Evolutionary conservation across 53 echinoderm and acorn worm species (phyloP), one percentile per base, ranked within the genome.

Genomic region (Pentamera pediparva): DNA sequence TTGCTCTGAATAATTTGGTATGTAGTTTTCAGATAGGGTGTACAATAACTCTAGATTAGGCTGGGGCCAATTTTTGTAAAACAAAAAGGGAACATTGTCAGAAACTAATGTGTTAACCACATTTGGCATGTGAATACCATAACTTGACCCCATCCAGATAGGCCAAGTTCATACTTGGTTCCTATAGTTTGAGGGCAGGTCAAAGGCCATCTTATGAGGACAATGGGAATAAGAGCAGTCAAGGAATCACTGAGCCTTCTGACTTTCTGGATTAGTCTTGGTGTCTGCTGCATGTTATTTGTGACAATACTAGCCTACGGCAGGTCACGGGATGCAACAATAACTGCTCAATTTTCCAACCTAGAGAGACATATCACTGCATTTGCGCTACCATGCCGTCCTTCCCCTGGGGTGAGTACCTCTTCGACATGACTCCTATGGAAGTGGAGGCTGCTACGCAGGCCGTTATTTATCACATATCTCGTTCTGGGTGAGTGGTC

Each of bases 331-430:
- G 59, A 58, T 10, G 5, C 25, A 58, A 25, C 59, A 30, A 28
- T 27, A 58, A 25, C 28, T 58, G 59, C 29, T 58, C 31, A 6
- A 27, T 58, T 58, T 24, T 58, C n/a, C 0, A 1, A 58, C 29
- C 59, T 25, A 58, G 59, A 8, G 59, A 58, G 5, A 58, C 58
- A 58, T 22, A 58, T 58, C 58, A 58, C 59, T 58, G 59, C 59
- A 58, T 6, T 58, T 24, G 59, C 22, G 29, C 59, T 58, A 58
- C 59, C 59, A 58, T 58, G 59, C 29, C 26, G 59, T 58, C 59
- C 59, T 58, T 58, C 21, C 28, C 58, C 22, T 22, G 24, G 58
- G 21, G 58, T 6, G 2, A 58, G 58, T 6, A 58, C 59, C 24
- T 58, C 29, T 58, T 58, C 26, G 59, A 58, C 25, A 58, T 58